phyloP scores from a whole-genome alignment of 1,140 invertebrate species.

The Lanistes nyassanus region DNA sequence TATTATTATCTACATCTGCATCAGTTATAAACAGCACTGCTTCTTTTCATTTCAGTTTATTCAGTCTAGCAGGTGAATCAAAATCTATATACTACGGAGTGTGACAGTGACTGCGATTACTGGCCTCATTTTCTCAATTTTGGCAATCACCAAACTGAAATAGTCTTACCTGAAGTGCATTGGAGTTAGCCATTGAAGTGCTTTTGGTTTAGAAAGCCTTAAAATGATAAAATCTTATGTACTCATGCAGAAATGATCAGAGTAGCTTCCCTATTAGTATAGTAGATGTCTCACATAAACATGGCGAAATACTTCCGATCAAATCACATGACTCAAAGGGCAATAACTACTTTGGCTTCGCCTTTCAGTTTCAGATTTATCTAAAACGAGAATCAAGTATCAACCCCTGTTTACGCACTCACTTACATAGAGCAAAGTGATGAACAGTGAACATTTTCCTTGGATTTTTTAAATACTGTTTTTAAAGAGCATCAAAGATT shows the following conservation, averaged over 20 bases:
- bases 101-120: too few species aligned
- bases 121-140: not conserved
- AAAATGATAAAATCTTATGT: not conserved
- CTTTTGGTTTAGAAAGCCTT: not conserved
- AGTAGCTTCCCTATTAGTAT: not conserved
- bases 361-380: too few species aligned
- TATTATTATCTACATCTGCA: not conserved
- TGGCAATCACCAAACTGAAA: not conserved
- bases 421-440: too few species aligned
- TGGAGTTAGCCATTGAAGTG: conserved; percentile 19
- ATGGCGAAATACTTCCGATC: conserved; percentile 28
- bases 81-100: too few species aligned
- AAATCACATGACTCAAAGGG: conserved; percentile 21
- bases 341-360: not conserved
- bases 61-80: too few species aligned
- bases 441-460: too few species aligned
- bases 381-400: too few species aligned
- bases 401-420: too few species aligned
- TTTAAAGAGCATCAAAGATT: too few species aligned
- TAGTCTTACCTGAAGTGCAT: conserved; percentile 20
- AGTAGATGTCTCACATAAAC: conserved; percentile 15
- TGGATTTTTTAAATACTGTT: too few species aligned
- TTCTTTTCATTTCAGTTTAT: too few species aligned
- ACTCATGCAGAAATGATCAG: not conserved
- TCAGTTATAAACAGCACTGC: not conserved